Base-by-base conservation (phyloP, 2,888 invertebrate species). In the Plagodis pulveraria region DNA sequence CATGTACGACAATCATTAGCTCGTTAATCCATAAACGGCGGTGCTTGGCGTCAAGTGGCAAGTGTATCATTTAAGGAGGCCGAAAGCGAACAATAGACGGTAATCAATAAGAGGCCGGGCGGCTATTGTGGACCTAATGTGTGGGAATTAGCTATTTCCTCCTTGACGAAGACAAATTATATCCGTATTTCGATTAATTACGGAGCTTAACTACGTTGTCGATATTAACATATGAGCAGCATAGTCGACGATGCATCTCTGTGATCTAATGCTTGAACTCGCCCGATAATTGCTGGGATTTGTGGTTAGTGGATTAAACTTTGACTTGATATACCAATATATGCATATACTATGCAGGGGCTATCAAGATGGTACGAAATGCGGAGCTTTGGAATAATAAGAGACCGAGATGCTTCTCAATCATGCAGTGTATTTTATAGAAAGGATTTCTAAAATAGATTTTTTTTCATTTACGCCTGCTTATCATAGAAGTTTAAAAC, bases 151-250 rank as follows among this genome's bases (percentile, higher is more conserved):
- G 90, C 91, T 90, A 88, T 89, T 91, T 91, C 84, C 85, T 82
- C 76, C 82, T 77, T 87, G 91, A 91, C 91, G 91, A 91, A 91
- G 91, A 91, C 87, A 91, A 91, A 91, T 91, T 89, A 87, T 89
- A 84, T 83, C 77, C 75, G 74, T 67, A 80, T 83, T 83, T 85
- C 87, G 86, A 91, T 91, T 91, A 91, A 91, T 91, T 91, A 90
- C 87, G 79, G 72, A 77, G 87, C 87, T 87, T 89, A 87, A 87
- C 84, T 79, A 85, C 73, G 80, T 80, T 87, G 87, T 84, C 83
- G 80, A 83, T 86, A 82, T 79, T 77, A 80, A 79, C 80, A 77
- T 78, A 74, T 67, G 76, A 75, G 70, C 66, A 66, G 70, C 63
- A 63, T 51, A 65, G 52, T 46, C 63, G 58, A 46, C 69, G 69